Evolutionary conservation across 1,140 invertebrate genomes (phyloP).

Genomic region (Calliopsis andreniformis): DNA sequence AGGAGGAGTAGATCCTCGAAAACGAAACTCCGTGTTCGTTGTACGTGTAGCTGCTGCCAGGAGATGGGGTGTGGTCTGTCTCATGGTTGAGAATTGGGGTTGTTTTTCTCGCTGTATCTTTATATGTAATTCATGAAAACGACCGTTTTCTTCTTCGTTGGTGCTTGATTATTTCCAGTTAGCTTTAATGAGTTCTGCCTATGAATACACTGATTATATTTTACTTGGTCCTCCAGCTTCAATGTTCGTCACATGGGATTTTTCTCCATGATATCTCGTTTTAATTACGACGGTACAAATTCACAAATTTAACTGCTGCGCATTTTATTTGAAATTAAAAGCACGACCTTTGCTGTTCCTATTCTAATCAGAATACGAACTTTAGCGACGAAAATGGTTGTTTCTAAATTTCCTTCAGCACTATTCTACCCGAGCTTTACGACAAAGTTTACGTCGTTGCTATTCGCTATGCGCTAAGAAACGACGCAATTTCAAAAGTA

Average conservation of each 20-base stretch:
- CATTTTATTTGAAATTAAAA: background rate
- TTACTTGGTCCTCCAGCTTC: no score
- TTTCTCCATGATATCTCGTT: no score
- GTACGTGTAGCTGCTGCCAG: background rate
- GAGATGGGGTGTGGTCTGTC: background rate
- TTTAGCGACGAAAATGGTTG: background rate
- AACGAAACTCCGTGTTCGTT: conserved; percentile 16
- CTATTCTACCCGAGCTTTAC: background rate
- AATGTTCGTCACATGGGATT: no score
- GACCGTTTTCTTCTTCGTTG: background rate
- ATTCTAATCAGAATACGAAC: background rate
- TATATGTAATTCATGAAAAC: background rate
- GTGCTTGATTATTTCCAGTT: background rate
- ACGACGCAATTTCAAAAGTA: background rate
- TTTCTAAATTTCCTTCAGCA: background rate
- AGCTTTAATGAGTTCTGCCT: background rate
- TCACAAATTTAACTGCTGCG: no score
- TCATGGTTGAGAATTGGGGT: conserved; percentile 6
- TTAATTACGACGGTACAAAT: no score
- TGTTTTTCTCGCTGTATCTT: background rate
- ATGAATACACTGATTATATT: no score
- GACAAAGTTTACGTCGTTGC: background rate
- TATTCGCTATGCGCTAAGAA: no score
- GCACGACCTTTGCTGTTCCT: background rate
- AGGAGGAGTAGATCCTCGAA: background rate